Evolutionary conservation across 2,888 invertebrate genomes (phyloP).

Genomic region (Caenorhabditis becei): DNA sequence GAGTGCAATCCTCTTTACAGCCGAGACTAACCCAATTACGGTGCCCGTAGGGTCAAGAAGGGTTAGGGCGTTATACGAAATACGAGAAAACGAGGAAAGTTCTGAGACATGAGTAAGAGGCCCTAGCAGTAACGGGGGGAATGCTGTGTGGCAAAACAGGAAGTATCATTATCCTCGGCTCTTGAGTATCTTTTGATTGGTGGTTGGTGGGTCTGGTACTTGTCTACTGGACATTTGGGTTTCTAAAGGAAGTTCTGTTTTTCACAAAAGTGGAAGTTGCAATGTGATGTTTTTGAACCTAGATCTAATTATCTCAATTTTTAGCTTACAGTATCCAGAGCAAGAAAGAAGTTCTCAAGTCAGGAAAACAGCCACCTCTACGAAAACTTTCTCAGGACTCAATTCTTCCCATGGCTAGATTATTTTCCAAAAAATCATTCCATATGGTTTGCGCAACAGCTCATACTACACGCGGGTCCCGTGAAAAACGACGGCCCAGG

Average conservation of each 20-base stretch:
- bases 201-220: slow-evolving; percentile 12
- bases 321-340: too few relatives aligned
- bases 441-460: neutral
- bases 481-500: slow-evolving; percentile 5
- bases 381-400: too few relatives aligned
- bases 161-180: slow-evolving; percentile 62
- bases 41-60: neutral
- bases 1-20: slow-evolving; percentile 23
- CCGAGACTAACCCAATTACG: slow-evolving; percentile 39
- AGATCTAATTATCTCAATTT: too few relatives aligned
- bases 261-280: too few relatives aligned
- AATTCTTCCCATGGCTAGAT: neutral
- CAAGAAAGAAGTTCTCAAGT: too few relatives aligned
- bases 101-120: slow-evolving; percentile 50
- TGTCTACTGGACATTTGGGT: slow-evolving; percentile 4
- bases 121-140: slow-evolving; percentile 11
- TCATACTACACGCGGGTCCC: neutral
- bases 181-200: slow-evolving; percentile 59
- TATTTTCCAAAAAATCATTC: neutral
- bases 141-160: slow-evolving; percentile 56
- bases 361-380: too few relatives aligned
- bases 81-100: slow-evolving; percentile 45
- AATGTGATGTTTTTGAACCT: too few relatives aligned
- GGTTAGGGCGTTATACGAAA: slow-evolving; percentile 6
- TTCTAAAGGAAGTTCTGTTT: neutral